Evolutionary conservation across 2,797 vertebrate species (phyloP), one percentile per base, ranked within the genome.

Genomic region (Acanthurus tractus): DNA sequence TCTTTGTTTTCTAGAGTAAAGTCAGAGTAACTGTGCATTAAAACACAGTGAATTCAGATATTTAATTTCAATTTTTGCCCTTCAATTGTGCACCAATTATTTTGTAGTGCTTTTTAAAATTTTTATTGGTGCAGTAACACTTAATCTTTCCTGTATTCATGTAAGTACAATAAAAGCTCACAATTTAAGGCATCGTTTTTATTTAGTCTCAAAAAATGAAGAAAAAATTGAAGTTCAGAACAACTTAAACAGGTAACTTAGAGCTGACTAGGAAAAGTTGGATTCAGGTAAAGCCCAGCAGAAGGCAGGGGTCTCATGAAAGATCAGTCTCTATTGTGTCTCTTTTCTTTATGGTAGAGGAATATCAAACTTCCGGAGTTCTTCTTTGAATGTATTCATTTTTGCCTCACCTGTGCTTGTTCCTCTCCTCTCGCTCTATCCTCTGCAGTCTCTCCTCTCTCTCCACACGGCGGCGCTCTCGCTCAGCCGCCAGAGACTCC

Each of bases 401-500:
- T 34, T 12, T 18, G 42, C 66, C 83, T 89, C 91, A 98, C 98
- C 96, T 98, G 95, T 98, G 97, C 90, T 97, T 96, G 92, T 98
- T 97, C 82, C 97, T 96, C 92, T 99, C 98, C 92, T 99, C 97
- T 62, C 97, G 94, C 85, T 99, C 97, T 82, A 99, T 98, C 86
- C 95, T 94, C 92, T 96, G 97, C 79, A 99, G 86, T 45, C 98
- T 90, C 78, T 98, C 97, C 87, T 99, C 97, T 90, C 98, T 94
- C 92, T 99, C 97, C 82, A 96, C 94, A 11, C 97, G 96, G 40
- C 98, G 94, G 59, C 96, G 94, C 91, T 98, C 97, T 93, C 98
- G 95, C 93, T 99, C 97, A 2, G 96, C 97, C 2, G 97, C 96
- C 94, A 99, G 86, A 2, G 97, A 98, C 81, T 99, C 98, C 86